Percentiles rank a stretch among this genome's conserved stretches.
phyloP scores from a whole-genome alignment of 2,113 vertebrate species.

The Formicarius rufipectus region DNA sequence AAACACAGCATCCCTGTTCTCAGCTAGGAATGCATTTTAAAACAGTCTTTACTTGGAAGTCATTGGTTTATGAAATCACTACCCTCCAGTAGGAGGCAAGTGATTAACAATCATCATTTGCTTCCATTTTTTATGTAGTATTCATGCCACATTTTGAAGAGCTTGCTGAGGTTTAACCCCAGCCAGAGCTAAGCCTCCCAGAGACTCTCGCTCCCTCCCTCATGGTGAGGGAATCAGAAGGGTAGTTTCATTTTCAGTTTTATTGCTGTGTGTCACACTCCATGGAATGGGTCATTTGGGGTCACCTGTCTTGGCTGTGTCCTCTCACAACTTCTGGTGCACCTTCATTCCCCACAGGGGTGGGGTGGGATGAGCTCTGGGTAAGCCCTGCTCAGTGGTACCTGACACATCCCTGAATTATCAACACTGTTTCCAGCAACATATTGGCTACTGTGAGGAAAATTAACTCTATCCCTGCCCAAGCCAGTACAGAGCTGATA shows the following conservation, averaged over 20 bases:
- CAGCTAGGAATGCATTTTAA: conserved; percentile 18
- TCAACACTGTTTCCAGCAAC: not conserved
- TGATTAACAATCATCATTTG: not conserved
- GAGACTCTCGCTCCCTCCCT: not conserved
- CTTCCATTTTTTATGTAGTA: not conserved
- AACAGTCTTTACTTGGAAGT: not conserved
- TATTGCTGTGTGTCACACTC: not conserved
- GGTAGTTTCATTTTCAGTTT: not conserved
- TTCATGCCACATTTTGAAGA: not conserved
- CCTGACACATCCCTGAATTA: not conserved
- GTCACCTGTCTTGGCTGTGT: not conserved
- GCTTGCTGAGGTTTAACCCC: not conserved
- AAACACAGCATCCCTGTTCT: not conserved
- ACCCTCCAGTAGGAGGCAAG: not conserved
- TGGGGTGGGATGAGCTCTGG: not conserved
- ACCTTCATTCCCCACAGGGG: not conserved
- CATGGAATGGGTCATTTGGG: not conserved
- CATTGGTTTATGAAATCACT: not conserved
- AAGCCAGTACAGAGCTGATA: not conserved
- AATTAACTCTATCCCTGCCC: not conserved
- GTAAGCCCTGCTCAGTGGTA: not conserved
- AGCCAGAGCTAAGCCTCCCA: not conserved
- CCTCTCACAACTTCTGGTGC: not conserved
- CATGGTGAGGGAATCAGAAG: not conserved
- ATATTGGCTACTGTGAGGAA: not conserved